Percentiles rank a stretch among this genome's conserved stretches.
These are phyloP conservation scores for Cisticola juncidis DNA, from an alignment of 2,113 vertebrate genomes.

Conservation along the genomic window DNA sequence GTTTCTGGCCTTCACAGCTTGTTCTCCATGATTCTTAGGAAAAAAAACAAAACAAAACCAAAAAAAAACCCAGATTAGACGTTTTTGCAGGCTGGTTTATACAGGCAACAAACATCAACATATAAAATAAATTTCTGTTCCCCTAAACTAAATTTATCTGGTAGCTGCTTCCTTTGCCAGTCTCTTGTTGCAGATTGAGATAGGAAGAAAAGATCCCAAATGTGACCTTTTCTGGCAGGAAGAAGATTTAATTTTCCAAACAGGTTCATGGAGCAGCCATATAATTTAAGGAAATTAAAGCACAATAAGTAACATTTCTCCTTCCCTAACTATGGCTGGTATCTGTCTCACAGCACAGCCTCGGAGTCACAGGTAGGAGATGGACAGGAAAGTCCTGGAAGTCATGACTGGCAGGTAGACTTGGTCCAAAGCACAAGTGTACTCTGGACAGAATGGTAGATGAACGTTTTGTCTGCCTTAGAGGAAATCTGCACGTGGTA, in stretches of 20 bases:
- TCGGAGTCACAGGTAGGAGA: rapidly evolving
- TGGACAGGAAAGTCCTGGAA: neutral
- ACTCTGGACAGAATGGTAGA: neutral
- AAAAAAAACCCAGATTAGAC: neutral
- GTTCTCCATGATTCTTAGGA: neutral
- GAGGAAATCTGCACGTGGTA: neutral
- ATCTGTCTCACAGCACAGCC: neutral
- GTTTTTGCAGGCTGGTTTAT: neutral
- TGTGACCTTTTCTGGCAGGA: neutral
- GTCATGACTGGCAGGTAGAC: neutral
- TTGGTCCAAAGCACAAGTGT: neutral
- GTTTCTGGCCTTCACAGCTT: neutral
- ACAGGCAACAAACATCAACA: neutral
- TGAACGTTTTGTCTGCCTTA: neutral
- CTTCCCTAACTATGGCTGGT: neutral
- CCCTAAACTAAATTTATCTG: neutral
- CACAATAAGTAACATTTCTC: neutral
- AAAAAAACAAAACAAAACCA: neutral
- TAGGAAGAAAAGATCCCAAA: neutral
- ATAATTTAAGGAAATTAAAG: neutral
- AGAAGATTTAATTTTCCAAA: neutral
- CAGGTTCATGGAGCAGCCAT: neutral
- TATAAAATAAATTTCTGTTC: neutral
- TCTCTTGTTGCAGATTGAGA: neutral
- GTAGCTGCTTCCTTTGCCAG: neutral